Conservation (phyloP, 2,797 vertebrate genomes). For the Poecile montanus region DNA sequence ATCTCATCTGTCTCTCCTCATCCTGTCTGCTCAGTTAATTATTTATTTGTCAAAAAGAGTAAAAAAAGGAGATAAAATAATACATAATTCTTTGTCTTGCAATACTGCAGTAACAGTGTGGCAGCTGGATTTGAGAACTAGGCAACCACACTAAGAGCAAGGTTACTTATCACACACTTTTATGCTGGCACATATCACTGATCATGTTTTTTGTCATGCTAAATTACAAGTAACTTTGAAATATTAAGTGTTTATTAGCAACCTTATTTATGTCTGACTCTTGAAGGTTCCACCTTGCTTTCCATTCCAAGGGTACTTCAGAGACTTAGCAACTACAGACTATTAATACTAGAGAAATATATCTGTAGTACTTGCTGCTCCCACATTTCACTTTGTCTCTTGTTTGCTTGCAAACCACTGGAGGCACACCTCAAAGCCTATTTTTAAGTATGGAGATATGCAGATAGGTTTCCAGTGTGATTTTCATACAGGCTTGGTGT, state of each 20-base stretch:
- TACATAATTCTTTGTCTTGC: not conserved
- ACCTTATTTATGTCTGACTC: not conserved
- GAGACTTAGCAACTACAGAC: not conserved
- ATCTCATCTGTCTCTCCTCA: not conserved
- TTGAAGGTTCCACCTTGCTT: not conserved
- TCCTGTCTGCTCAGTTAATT: not conserved
- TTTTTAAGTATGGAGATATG: not conserved
- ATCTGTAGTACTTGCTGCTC: not conserved
- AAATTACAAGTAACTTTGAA: constrained; percentile 16
- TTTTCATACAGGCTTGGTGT: not conserved
- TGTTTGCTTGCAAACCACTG: not conserved
- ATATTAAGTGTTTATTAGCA: not conserved
- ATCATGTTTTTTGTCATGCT: not conserved
- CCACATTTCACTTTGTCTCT: not conserved
- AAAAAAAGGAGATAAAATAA: not conserved
- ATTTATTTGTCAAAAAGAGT: not conserved
- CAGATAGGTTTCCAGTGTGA: not conserved
- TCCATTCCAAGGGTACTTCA: not conserved
- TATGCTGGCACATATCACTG: not conserved
- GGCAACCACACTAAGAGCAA: not conserved
- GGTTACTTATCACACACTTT: not conserved
- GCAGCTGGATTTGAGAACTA: not conserved
- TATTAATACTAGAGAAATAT: not conserved
- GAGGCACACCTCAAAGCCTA: not conserved
- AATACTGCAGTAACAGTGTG: not conserved